phyloP scores from a whole-genome alignment of 2,888 invertebrate species.

The Notodonta dromedarius region DNA sequence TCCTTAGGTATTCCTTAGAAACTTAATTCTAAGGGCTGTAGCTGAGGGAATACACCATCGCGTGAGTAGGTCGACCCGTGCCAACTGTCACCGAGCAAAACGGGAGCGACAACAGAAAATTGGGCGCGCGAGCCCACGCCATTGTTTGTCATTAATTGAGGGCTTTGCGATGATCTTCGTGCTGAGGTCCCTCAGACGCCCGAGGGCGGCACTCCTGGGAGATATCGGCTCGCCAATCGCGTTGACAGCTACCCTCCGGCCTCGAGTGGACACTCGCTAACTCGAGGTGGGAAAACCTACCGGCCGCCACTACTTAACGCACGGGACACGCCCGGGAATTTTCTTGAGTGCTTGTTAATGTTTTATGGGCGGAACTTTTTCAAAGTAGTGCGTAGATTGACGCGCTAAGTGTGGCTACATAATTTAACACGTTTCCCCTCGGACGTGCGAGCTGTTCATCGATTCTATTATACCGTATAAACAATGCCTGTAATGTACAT shows the following conservation, averaged over 20 bases:
- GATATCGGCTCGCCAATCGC: conserved; percentile 79
- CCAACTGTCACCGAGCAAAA: conserved; percentile 77
- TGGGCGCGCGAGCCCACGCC: conserved; percentile 65
- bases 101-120: conserved; percentile 79
- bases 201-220: conserved; percentile 77
- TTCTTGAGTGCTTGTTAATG: conserved; percentile 84
- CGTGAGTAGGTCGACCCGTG: conserved; percentile 65
- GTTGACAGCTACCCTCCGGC: conserved; percentile 78
- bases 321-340: conserved; percentile 77
- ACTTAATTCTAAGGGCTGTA: conserved; percentile 38
- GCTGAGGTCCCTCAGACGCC: conserved; percentile 57
- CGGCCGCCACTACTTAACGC: conserved; percentile 82
- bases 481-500: conserved; percentile 22
- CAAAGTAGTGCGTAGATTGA: conserved; percentile 80
- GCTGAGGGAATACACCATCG: conserved; percentile 58
- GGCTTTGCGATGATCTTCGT: conserved; percentile 79
- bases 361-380: conserved; percentile 83
- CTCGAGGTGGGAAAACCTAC: conserved; percentile 83
- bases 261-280: conserved; percentile 63
- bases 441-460: conserved; percentile 61
- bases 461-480: conserved; percentile 55
- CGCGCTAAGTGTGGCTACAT: conserved; percentile 81
- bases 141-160: conserved; percentile 81
- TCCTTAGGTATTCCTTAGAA: conserved; percentile 43
- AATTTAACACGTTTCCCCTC: conserved; percentile 78